Base-by-base conservation (phyloP, 2,797 vertebrate genomes). In the Poecilia velifera region DNA sequence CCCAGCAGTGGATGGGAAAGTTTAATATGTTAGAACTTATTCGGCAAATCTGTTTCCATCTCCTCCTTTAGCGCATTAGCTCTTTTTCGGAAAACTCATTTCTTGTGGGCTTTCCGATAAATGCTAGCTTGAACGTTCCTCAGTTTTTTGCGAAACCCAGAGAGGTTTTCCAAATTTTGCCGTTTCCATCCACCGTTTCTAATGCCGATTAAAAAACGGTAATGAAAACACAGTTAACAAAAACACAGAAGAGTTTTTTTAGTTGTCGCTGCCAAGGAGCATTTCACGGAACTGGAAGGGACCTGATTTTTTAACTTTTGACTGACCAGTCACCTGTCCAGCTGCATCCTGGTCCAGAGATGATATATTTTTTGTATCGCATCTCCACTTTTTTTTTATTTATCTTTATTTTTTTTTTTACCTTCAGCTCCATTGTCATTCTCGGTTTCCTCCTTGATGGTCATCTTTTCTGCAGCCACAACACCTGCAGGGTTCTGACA, bases 401-500 rank as follows among this genome's bases (percentile, higher is more conserved):
- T 34, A 34, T 34, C 34, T 34, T 34, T 34, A 34, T 34, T 34
- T 57, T 59, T 57, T 59, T 5, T 31, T 59, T 59, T 31, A 28
- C n/a, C 6, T 70, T n/a, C 36, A 68, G 20, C 70, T 57, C 28
- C 77, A 39, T 41, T 57, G 14, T 41, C 25, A 80, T 10, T 12
- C n/a, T 76, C 9, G 25, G 55, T 53, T 43, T 59, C 7, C 16
- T 25, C 31, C 51, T 8, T 3, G 3, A 2, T 2, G 62, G 72
- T 64, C 74, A 36, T 22, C 22, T 79, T 70, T 22, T 79, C 47
- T 20, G 16, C 2, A 6, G 28, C 72, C 39, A n/a, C 57, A 66
- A 46, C 75, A 77, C 46, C 82, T 84, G 62, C 51, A 75, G 77
- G 34, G 80, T 25, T 74, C 8, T 18, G 28, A 74, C 55, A 74